phyloP scores from a whole-genome alignment of 1,140 invertebrate species.

The Penaeus chinensis region DNA sequence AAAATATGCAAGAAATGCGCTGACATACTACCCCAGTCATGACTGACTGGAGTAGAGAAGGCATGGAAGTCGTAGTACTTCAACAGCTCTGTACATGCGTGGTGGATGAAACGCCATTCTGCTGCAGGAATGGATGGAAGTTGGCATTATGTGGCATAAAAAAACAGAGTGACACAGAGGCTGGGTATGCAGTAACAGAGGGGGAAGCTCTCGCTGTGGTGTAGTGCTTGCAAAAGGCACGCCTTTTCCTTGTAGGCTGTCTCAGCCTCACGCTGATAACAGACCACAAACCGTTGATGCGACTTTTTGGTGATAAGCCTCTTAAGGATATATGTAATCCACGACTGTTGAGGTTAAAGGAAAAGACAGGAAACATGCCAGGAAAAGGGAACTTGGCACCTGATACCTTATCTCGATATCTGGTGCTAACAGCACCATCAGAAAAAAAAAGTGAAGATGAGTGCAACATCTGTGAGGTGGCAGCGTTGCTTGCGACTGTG shows the following conservation, averaged over 20 bases:
- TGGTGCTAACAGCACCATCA: too few species aligned
- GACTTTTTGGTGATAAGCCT: not conserved
- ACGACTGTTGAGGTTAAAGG: too few species aligned
- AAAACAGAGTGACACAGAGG: not conserved
- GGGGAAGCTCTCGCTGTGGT: conserved; percentile 7
- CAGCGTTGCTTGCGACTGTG: too few species aligned
- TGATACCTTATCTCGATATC: too few species aligned
- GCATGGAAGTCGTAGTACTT: conserved; percentile 18
- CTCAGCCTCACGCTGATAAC: not conserved
- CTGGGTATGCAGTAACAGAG: not conserved
- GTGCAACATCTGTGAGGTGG: too few species aligned
- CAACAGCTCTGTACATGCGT: not conserved
- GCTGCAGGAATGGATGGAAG: not conserved
- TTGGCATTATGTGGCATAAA: not conserved
- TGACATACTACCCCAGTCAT: not conserved
- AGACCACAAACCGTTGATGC: not conserved
- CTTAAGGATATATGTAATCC: too few species aligned
- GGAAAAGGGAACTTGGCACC: too few species aligned
- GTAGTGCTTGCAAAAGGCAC: conserved; percentile 6
- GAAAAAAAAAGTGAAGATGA: too few species aligned
- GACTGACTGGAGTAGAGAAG: conserved; percentile 26
- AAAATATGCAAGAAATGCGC: not conserved
- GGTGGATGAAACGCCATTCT: not conserved
- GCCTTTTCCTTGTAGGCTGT: conserved; percentile 2
- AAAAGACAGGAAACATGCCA: too few species aligned